Evolutionary conservation across 1,140 invertebrate genomes (phyloP), one percentile per base, ranked within the genome.

Genomic region (Dendrolimus kikuchii): DNA sequence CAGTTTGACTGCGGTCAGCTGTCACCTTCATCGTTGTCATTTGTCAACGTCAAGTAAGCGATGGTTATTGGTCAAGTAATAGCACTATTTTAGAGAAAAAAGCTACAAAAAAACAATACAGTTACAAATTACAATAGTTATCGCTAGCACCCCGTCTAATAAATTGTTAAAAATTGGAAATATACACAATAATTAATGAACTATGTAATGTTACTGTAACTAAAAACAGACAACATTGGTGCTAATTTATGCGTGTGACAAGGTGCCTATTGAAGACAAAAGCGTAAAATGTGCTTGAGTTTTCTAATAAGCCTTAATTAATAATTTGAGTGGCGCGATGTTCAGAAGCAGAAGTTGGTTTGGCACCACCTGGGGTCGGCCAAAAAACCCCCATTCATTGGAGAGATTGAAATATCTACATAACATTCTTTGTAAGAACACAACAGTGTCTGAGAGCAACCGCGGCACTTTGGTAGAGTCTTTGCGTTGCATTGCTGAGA

Each of bases 401-500:
- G 97, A 99, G 55, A 95, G 98, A 84, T 89, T 99, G 5, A 98
- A 99, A 93, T 99, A 99, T 89, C 88, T 99, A 48, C 97, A 99
- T 80, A 96, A 95, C 87, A 93, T 99, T 51, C 88, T 99, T 53
- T 95, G 95, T 46, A 98, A 98, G 88, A 99, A 99, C 89, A 97
- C 99, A 72, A 96, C 93, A 7, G 97, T 99, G 0, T 97, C 95
- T 8, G 98, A 99, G 70, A 93, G 93, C 65, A 99, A 99, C 79
- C 91, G 95, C 66, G 93, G 95, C 38, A 89, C 99, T 8, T 86
- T 99, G n/a, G 98, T 99, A 7, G 98, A 99, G 88, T 99, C 97
- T 0, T 86, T 99, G 49, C 90, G 98, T 63, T 98, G 96, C 42
- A 99, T 99, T 71, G 97, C 98, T 23, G 98, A 99, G 89, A 99